Base-by-base conservation (phyloP, 2,113 vertebrate genomes). In the Tragelaphus imberbis region DNA sequence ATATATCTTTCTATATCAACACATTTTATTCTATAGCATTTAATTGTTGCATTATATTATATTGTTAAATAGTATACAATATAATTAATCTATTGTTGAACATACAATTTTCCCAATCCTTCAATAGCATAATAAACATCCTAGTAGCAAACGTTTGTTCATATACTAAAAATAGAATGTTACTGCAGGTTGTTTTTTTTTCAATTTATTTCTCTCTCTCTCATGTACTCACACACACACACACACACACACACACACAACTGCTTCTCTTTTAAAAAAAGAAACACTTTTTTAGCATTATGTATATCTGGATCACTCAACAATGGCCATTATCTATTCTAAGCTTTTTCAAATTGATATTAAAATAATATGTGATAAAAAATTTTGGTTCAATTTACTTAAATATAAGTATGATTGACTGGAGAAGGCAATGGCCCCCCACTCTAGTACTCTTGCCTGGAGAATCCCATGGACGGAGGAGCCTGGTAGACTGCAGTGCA, bases 281-380 rank as follows among this genome's bases (percentile, higher is more conserved):
- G 2, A 81, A 53, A 47, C 75, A 61, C 7, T 11, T 79, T 49
- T 56, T 85, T 23, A 87, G 28, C 7, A 56, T 91, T 56, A 63
- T 51, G 30, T 85, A 14, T 28, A 7, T 25, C 27, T 90, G 51
- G 21, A 65, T 85, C 47, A 91, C 21, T 86, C 28, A 65, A 47
- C 56, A 56, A 56, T 80, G 2, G 23, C 2, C 28, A 33, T 63
- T 33, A 79, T 61, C 27, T 59, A 53, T 53, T 91, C 75, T 86
- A 21, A 65, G 59, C 9, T 36, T 92, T 95, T 53, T n/a, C 9
- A 51, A 88, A 27, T 53, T 96, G 33, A 44, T 59, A 88, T 21
- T 44, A 92, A 59, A 81, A 71, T 59, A 33, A 7, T 82, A 92
- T 25, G 13, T 49, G n/a, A 63, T 86, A 47, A 80, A 49, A 53